phyloP scores from a whole-genome alignment of 2,888 invertebrate genomes.

The Trichogramma evanescens region DNA sequence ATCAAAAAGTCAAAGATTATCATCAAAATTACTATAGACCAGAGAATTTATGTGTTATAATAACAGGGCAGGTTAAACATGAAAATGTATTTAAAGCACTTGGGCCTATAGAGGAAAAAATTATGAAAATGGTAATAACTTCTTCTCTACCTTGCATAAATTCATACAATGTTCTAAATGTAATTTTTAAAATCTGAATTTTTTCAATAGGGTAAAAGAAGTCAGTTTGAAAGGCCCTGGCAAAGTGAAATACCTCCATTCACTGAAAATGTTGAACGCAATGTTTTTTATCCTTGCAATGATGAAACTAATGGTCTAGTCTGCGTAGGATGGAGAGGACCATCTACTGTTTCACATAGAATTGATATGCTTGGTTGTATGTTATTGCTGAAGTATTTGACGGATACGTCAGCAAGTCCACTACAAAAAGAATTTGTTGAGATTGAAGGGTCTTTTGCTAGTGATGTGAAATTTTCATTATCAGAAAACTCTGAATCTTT shows the following conservation, averaged over 20 bases:
- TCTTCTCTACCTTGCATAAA: conserved; percentile 4
- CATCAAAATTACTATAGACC: conserved; percentile 83
- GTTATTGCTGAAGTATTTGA: conserved; percentile 71
- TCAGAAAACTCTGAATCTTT: conserved; percentile 67
- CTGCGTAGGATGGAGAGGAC: conserved; percentile 73
- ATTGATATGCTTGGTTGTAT: conserved; percentile 59
- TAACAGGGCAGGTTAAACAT: conserved; percentile 73
- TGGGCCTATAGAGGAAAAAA: conserved; percentile 67
- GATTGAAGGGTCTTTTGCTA: conserved; percentile 72
- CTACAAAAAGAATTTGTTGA: conserved; percentile 78
- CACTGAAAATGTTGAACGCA: conserved; percentile 52
- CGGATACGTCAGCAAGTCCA: conserved; percentile 81
- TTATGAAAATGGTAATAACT: conserved; percentile 56
- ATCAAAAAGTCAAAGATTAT: conserved; percentile 72
- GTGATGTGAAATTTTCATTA: conserved; percentile 62
- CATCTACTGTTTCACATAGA: conserved; percentile 55
- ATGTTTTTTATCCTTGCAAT: conserved; percentile 70
- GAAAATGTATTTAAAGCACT: conserved; percentile 69
- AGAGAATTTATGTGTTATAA: conserved; percentile 77
- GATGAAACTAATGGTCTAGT: conserved; percentile 77
- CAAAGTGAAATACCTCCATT: conserved; percentile 63
- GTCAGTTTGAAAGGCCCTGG: conserved; percentile 69
- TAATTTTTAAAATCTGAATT: neutral
- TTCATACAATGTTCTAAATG: neutral
- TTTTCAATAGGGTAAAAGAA: conserved; percentile 47